These are phyloP conservation scores for Rutilus rutilus DNA, from an alignment of 2,113 vertebrate genomes.

Conservation along the genomic window DNA sequence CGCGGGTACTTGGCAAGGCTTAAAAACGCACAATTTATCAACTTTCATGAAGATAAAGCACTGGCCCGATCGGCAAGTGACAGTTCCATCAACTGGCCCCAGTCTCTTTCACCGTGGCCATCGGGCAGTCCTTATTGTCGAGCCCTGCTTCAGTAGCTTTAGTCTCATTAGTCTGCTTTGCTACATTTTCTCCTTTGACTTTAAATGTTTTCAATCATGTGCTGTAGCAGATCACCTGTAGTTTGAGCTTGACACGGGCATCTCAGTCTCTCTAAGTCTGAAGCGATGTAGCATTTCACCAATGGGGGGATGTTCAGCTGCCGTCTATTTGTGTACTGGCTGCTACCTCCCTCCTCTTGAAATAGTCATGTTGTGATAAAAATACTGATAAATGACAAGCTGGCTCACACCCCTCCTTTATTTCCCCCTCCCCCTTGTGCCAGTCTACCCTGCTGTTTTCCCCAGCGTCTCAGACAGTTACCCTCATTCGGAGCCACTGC, in stretches of 20 bases:
- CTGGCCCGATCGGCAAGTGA: no score
- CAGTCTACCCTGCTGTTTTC: slow-evolving; percentile 37
- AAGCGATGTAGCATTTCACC: slow-evolving; percentile 25
- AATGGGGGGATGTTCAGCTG: slow-evolving; percentile 58
- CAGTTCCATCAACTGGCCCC: no score
- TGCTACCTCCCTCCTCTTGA: slow-evolving; percentile 50
- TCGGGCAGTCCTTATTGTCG: no score
- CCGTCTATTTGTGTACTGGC: slow-evolving; percentile 59
- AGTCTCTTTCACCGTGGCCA: no score
- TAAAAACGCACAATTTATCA: no score
- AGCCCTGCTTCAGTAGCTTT: no score
- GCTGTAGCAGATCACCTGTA: neutral
- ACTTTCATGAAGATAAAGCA: no score
- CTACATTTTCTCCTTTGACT: neutral
- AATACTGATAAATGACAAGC: slow-evolving; percentile 63
- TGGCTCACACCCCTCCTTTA: slow-evolving; percentile 55
- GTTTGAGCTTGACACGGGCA: neutral
- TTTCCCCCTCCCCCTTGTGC: slow-evolving; percentile 41
- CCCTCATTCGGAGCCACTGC: neutral
- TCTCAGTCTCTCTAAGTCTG: slow-evolving; percentile 11
- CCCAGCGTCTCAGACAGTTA: slow-evolving; percentile 4
- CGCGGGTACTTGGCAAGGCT: no score
- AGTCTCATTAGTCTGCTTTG: neutral
- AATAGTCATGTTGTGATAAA: slow-evolving; percentile 62
- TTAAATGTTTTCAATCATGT: neutral